phyloP scores from a whole-genome alignment of 1,140 invertebrate genomes.

The Drosophila insularis region DNA sequence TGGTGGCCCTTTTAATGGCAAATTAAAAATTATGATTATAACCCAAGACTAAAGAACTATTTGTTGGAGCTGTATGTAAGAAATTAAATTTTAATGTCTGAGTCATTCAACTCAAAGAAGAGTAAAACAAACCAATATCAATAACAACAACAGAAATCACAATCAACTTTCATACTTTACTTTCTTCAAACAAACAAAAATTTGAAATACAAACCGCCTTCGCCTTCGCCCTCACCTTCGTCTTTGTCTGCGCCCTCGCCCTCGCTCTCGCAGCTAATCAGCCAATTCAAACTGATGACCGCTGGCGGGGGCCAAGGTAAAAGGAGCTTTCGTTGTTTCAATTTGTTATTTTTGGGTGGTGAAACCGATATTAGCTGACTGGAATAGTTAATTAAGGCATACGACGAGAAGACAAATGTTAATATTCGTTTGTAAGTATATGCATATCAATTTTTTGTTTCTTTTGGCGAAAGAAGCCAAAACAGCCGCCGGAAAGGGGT shows the following conservation, averaged over 20 bases:
- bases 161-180: constrained; percentile 33
- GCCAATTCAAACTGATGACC: neutral
- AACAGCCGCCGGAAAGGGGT: constrained; percentile 53
- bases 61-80: neutral
- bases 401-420: constrained; percentile 55
- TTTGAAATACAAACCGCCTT: constrained; percentile 59
- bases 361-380: constrained; percentile 80
- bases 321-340: constrained; percentile 52
- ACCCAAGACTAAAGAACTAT: neutral
- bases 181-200: constrained; percentile 65
- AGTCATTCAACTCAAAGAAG: constrained; percentile 66
- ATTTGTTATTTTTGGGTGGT: constrained; percentile 61
- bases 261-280: neutral
- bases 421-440: constrained; percentile 53
- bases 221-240: neutral
- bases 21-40: constrained; percentile 1
- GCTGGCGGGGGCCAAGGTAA: constrained; percentile 36
- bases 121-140: constrained; percentile 21
- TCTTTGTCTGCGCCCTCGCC: neutral
- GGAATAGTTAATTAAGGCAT: constrained; percentile 75
- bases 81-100: constrained; percentile 66
- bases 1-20: constrained; percentile 31
- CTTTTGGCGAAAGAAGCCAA: constrained; percentile 43
- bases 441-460: constrained; percentile 31
- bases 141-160: neutral